Conservation (phyloP, 2,113 vertebrate species). For the Sarotherodon lohbergeri region DNA sequence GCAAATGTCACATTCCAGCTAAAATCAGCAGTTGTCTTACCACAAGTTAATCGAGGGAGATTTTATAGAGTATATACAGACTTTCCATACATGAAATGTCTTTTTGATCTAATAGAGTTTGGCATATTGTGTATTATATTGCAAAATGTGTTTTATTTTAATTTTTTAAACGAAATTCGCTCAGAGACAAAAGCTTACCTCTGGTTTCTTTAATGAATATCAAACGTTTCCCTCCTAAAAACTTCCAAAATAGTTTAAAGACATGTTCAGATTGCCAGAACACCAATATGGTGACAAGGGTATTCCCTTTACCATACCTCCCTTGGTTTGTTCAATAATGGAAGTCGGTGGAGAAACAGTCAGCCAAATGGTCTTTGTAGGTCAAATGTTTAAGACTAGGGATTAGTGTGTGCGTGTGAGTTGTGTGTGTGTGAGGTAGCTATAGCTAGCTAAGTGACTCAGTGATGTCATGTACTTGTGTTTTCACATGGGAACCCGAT, state of each 20-base stretch:
- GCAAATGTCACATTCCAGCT: background rate
- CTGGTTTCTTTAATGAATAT: background rate
- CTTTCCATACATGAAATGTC: rapidly evolving
- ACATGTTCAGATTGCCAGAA: background rate
- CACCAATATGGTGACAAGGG: background rate
- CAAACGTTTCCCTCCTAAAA: background rate
- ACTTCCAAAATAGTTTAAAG: background rate
- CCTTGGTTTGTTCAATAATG: background rate
- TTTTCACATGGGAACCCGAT: constrained; percentile 67
- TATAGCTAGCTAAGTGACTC: constrained; percentile 45
- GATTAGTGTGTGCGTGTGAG: background rate
- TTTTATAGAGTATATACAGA: background rate
- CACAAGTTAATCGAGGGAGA: background rate
- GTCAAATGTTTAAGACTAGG: constrained; percentile 8
- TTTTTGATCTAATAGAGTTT: background rate
- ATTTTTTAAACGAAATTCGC: rapidly evolving
- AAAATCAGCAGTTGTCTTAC: background rate
- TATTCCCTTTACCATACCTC: background rate
- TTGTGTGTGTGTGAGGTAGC: constrained; percentile 29
- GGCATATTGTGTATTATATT: rapidly evolving
- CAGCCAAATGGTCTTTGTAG: background rate
- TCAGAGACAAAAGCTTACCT: background rate
- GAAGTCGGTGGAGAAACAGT: background rate
- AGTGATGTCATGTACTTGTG: constrained; percentile 62
- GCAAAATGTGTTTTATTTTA: background rate